Conservation (phyloP, 2,113 vertebrate genomes). For the Hystrix cristata region DNA sequence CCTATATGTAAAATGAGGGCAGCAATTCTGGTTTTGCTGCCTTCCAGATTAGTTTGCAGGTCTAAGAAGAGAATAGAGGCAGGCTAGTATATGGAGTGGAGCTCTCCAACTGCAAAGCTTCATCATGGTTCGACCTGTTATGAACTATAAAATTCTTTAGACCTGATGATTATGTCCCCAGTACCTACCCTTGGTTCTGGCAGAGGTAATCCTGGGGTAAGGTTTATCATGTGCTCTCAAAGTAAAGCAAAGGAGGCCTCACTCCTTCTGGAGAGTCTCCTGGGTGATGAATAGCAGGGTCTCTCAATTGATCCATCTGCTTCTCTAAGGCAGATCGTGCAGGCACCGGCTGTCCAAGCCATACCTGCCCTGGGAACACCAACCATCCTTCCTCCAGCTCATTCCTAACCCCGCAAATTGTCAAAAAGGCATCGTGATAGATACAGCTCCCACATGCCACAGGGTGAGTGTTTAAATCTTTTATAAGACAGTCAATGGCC, state of each 20-base stretch:
- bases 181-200: not conserved
- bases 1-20: not conserved
- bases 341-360: not conserved
- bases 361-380: accelerated
- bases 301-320: not conserved
- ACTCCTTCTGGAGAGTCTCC: not conserved
- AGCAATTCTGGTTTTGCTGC: not conserved
- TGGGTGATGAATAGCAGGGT: not conserved
- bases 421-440: conserved; percentile 82
- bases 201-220: not conserved
- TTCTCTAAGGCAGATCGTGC: not conserved
- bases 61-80: not conserved
- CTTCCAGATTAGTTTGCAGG: not conserved
- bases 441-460: conserved; percentile 75
- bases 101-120: not conserved
- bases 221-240: not conserved
- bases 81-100: not conserved
- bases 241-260: not conserved
- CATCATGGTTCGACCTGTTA: not conserved
- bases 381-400: conserved; percentile 24
- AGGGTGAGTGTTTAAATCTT: conserved; percentile 87
- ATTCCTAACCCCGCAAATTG: conserved; percentile 64
- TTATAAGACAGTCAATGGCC: conserved; percentile 86
- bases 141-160: not conserved
- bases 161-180: not conserved